Conservation (phyloP, 2,888 invertebrate genomes). For the Heliconius aoede region DNA sequence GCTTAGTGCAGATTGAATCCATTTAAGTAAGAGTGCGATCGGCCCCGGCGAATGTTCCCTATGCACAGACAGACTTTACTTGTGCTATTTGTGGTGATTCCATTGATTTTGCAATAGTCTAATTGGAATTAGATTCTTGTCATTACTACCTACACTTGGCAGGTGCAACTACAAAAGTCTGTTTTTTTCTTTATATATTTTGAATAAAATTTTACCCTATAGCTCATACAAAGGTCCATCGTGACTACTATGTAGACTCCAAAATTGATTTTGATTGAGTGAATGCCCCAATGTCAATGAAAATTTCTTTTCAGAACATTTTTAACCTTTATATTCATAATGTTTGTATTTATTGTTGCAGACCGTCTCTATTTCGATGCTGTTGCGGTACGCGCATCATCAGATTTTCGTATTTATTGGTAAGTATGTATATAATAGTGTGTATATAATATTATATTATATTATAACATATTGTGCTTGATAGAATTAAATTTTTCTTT, state of each 20-base stretch:
- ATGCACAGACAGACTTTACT: constrained; percentile 34
- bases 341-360: constrained; percentile 82
- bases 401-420: constrained; percentile 99
- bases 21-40: constrained; percentile 78
- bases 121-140: constrained; percentile 23
- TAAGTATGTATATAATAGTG: constrained; percentile 81
- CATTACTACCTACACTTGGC: not conserved
- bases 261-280: too few relatives aligned
- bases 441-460: constrained; percentile 33
- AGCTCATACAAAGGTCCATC: too few relatives aligned
- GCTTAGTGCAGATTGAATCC: constrained; percentile 83
- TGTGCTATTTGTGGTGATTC: constrained; percentile 30
- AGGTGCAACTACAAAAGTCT: not conserved
- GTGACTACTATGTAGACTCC: too few relatives aligned
- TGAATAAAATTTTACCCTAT: not conserved
- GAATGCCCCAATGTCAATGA: too few relatives aligned
- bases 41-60: constrained; percentile 55
- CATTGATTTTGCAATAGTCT: constrained; percentile 24
- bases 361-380: constrained; percentile 99
- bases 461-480: not conserved
- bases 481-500: not conserved
- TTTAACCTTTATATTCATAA: not conserved
- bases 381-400: constrained; percentile 98
- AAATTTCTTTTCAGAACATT: too few relatives aligned
- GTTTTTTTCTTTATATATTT: not conserved